Conservation (phyloP, 2,888 invertebrate genomes). For the Caenorhabditis virilis region DNA sequence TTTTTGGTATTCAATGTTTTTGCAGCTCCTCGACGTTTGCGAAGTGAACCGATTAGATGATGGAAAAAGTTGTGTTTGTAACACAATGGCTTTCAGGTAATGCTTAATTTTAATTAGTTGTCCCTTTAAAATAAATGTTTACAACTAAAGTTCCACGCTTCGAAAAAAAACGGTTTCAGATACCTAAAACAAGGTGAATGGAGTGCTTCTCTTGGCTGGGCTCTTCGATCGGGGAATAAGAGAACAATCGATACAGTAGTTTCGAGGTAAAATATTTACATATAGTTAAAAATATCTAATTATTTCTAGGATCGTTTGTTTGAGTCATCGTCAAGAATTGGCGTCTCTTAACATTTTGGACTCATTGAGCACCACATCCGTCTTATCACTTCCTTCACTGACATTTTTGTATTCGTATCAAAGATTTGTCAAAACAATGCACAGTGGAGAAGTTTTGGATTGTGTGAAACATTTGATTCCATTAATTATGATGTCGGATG, state of each 20-base stretch:
- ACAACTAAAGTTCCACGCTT: no score
- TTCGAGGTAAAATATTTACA: conserved; percentile 12
- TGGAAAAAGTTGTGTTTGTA: conserved; percentile 38
- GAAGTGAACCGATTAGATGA: conserved; percentile 31
- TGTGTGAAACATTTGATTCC: conserved; percentile 34
- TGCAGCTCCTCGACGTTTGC: conserved; percentile 31
- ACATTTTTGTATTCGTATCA: conserved; percentile 40
- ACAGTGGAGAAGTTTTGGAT: conserved; percentile 30
- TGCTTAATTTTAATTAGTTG: no score
- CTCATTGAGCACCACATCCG: conserved; percentile 12
- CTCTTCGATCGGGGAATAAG: conserved; percentile 34
- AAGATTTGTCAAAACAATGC: conserved; percentile 36
- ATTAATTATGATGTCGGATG: conserved; percentile 36
- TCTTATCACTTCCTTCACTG: conserved; percentile 36
- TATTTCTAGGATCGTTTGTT: conserved; percentile 28
- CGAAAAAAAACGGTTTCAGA: no score
- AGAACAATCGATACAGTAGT: conserved; percentile 41
- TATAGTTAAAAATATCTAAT: conserved; percentile 2
- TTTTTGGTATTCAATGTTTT: conserved; percentile 1
- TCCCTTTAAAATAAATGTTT: no score
- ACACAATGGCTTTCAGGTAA: conserved; percentile 45
- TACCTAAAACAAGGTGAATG: conserved; percentile 38
- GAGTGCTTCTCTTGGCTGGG: conserved; percentile 48
- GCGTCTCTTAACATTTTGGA: conserved; percentile 18
- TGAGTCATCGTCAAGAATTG: conserved; percentile 30